These are phyloP conservation scores for Brachionus manjavacas DNA, from an alignment of 1,140 invertebrate genomes.

Conservation along the genomic window DNA sequence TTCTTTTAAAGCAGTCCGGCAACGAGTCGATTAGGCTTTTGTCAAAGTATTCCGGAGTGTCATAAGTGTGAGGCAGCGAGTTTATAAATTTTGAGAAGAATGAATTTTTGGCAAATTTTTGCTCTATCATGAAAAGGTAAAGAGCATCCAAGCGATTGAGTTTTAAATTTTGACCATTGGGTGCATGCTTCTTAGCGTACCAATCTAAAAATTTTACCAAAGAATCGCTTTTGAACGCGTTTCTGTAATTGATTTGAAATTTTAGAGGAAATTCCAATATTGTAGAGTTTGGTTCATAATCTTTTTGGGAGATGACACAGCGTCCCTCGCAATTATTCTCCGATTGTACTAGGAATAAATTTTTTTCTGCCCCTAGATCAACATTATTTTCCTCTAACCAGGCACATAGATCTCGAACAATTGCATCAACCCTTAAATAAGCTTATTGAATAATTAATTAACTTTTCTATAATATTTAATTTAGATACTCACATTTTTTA, in stretches of 20 bases:
- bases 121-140: neutral
- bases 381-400: neutral
- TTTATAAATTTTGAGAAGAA: neutral
- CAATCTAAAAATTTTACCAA: slow-evolving; percentile 13
- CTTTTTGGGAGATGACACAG: slow-evolving; percentile 9
- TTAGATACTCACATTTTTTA: neutral
- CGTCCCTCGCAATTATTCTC: slow-evolving; percentile 13
- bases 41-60: slow-evolving; percentile 41
- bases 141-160: neutral
- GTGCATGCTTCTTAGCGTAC: neutral
- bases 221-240: neutral
- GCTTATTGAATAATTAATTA: neutral
- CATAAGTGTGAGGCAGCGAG: neutral
- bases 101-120: slow-evolving; percentile 2
- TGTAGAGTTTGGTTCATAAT: neutral
- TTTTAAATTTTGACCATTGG: neutral
- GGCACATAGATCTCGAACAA: neutral
- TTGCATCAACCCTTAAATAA: neutral
- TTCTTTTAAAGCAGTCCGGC: neutral
- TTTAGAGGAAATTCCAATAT: neutral
- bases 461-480: neutral
- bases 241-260: slow-evolving; percentile 8
- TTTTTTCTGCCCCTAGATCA: neutral
- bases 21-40: neutral
- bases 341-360: neutral